Evolutionary conservation across 1,140 invertebrate genomes (phyloP), one percentile per base, ranked within the genome.

Genomic region (Tetraneura akinire): DNA sequence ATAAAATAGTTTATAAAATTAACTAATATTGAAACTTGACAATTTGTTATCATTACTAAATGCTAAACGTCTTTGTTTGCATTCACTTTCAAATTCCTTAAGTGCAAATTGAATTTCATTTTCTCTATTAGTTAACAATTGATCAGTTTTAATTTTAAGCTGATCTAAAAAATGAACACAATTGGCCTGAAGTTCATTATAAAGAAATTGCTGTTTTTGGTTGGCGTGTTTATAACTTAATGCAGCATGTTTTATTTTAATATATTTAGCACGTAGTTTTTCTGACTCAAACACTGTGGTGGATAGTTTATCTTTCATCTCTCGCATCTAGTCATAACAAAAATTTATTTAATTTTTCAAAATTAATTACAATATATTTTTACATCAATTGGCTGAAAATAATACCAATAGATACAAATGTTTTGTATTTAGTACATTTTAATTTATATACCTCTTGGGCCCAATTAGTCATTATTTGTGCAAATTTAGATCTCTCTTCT

Each of bases 381-480:
- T 21, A 23, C 45, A 18, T 16, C 8, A 42, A 14, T 45, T 23
- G n/a, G 13, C n/a, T 6, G 11, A 70, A 23, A 1, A 37, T 37
- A 37, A 37, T 37, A 37, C 8, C 32, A 6, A 10, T 5, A 45
- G 23, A 21, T 21, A 29, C 13, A 68, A 42, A 42, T 42, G 4
- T 47, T 23, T 47, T 23, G 23, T 32, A 23, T 32, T 18, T 2
- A 32, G 5, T n/a, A 37, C 9, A 37, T n/a, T 13, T 37, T 47
- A 14, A 6, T 8, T 53, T 0, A 11, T 10, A 62, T 16, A 78
- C 74, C 21, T 78, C 55, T 42, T 78, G 74, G 3, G 74, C 21
- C 74, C 74, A 78, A 78, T 78, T 78, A 6, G 74, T 78, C 55
- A 78, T 78, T 45, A 78, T 78, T 60, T 78, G 53, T 16, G 55